Conservation (phyloP, 2,113 vertebrate species). For the Notothenia rossii region DNA sequence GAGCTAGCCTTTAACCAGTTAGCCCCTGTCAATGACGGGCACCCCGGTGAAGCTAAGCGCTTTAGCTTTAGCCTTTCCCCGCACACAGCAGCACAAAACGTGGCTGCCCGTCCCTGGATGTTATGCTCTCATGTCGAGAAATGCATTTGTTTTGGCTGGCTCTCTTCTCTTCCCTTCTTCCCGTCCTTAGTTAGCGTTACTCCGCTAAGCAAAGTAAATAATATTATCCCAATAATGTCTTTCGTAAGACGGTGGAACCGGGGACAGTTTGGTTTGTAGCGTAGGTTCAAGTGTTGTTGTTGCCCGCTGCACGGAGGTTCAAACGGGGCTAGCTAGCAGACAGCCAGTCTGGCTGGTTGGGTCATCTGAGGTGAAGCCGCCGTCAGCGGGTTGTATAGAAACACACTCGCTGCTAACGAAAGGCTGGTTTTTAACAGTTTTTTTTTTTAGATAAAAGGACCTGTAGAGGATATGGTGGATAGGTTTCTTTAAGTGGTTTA, state of each 20-base stretch:
- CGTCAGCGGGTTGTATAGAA: conserved; percentile 38
- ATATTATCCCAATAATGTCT: conserved; percentile 3
- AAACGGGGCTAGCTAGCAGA: conserved; percentile 69
- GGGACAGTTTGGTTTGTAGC: conserved; percentile 1
- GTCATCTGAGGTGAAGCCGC: conserved; percentile 78
- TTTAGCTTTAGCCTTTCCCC: conserved; percentile 62
- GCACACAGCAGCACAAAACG: conserved; percentile 48
- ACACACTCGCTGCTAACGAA: background rate
- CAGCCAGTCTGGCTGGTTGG: conserved; percentile 64
- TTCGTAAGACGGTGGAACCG: background rate
- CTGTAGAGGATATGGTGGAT: fast-evolving
- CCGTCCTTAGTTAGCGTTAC: conserved; percentile 15
- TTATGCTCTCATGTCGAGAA: conserved; percentile 62
- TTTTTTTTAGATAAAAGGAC: background rate
- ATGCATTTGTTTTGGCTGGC: conserved; percentile 62
- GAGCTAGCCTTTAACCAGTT: conserved; percentile 62
- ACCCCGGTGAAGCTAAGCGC: conserved; percentile 52
- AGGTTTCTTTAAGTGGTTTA: background rate
- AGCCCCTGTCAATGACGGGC: conserved; percentile 51
- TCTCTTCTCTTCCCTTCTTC: background rate
- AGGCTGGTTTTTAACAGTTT: background rate
- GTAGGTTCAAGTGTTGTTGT: conserved; percentile 31
- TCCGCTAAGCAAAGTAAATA: conserved; percentile 16
- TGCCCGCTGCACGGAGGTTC: conserved; percentile 53
- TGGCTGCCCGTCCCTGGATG: conserved; percentile 60